These are phyloP conservation scores for Brachylomia viminalis DNA, from an alignment of 2,888 invertebrate species.

Conservation along the genomic window DNA sequence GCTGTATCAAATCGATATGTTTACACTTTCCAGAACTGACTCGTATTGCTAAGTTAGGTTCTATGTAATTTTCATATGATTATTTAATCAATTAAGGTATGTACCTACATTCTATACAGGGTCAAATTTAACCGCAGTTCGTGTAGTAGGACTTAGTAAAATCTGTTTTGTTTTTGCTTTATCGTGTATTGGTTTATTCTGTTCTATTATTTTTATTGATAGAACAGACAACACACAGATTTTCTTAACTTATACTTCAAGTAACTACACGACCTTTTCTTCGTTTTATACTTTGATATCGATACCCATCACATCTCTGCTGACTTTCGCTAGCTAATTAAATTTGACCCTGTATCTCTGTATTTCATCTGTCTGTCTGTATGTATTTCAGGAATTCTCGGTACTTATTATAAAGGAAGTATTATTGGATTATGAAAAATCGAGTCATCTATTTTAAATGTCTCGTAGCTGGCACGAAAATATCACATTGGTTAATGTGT, in stretches of 20 bases:
- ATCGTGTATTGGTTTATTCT: background rate
- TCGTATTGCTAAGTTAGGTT: background rate
- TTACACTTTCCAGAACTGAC: background rate
- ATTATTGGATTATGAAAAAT: background rate
- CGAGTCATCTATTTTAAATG: conserved; percentile 13
- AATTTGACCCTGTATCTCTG: background rate
- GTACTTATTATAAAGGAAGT: background rate
- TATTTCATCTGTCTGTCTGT: too few relatives aligned
- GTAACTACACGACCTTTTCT: background rate
- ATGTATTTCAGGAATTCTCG: background rate
- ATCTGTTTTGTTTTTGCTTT: background rate
- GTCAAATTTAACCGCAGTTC: background rate
- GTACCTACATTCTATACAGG: background rate
- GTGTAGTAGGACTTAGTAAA: background rate
- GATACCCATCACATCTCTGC: background rate
- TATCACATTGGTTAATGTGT: conserved; percentile 30
- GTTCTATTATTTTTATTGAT: background rate
- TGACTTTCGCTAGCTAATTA: background rate
- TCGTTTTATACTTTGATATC: background rate
- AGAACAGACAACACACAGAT: background rate
- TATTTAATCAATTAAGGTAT: background rate
- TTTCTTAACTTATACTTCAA: background rate
- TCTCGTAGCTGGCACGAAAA: conserved; percentile 8
- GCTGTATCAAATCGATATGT: conserved; percentile 12
- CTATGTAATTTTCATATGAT: background rate